phyloP scores from a whole-genome alignment of 2,797 vertebrate genomes.

The Sphaeramia orbicularis region DNA sequence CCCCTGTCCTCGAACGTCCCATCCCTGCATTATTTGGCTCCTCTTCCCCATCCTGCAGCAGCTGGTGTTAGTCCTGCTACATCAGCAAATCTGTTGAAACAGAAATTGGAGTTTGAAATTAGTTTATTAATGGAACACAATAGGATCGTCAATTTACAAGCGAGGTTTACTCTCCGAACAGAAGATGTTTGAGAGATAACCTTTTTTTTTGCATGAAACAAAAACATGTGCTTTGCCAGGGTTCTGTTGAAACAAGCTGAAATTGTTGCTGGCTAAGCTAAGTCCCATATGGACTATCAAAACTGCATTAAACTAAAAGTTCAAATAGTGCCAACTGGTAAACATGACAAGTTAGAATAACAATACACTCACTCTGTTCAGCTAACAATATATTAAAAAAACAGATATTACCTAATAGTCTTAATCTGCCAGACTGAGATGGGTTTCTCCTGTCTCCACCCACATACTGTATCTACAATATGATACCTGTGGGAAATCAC shows the following conservation, averaged over 20 bases:
- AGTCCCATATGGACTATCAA: background rate
- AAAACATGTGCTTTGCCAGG: slow-evolving; percentile 1
- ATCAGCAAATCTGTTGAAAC: slow-evolving; percentile 54
- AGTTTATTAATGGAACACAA: slow-evolving; percentile 41
- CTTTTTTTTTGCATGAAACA: background rate
- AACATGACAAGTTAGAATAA: too few relatives aligned
- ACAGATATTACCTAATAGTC: too few relatives aligned
- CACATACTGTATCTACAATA: too few relatives aligned
- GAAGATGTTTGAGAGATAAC: background rate
- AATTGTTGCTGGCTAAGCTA: background rate
- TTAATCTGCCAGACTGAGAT: too few relatives aligned
- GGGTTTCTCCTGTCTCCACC: too few relatives aligned
- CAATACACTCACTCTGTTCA: too few relatives aligned
- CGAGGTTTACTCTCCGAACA: slow-evolving; percentile 8
- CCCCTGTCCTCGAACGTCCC: background rate
- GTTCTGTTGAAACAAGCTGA: background rate
- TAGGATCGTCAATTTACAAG: slow-evolving; percentile 7
- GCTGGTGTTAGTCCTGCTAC: slow-evolving; percentile 53
- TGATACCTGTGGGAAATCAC: too few relatives aligned
- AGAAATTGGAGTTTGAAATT: slow-evolving; percentile 47
- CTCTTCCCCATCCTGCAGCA: slow-evolving; percentile 26
- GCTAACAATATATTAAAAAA: too few relatives aligned
- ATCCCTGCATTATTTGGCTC: slow-evolving; percentile 12
- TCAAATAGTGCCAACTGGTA: background rate
- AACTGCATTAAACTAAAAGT: background rate